These are phyloP conservation scores for Malthinus seriepunctatus DNA, from an alignment of 2,888 invertebrate genomes.

Conservation along the genomic window DNA sequence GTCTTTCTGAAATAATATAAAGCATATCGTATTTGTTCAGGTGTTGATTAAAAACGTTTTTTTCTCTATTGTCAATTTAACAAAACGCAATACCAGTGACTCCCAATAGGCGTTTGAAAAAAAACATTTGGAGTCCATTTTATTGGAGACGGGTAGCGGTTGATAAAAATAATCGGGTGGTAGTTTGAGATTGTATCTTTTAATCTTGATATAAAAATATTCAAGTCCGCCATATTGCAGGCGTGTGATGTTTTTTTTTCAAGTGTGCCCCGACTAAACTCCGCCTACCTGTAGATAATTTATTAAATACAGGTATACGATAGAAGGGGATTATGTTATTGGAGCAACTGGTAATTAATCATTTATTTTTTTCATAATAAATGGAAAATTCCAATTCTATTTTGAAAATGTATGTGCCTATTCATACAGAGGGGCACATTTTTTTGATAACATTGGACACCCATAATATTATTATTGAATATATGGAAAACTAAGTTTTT, in stretches of 20 bases:
- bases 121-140: neutral
- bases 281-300: conserved; percentile 47
- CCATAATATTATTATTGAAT: too few species aligned
- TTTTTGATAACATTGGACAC: too few species aligned
- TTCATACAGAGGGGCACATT: too few species aligned
- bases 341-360: neutral
- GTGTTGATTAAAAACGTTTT: conserved; percentile 38
- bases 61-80: conserved; percentile 27
- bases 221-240: conserved; percentile 48
- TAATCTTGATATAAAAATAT: neutral
- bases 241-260: conserved; percentile 47
- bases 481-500: too few species aligned
- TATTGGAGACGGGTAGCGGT: neutral
- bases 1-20: conserved; percentile 24
- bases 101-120: conserved; percentile 15
- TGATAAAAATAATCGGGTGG: neutral
- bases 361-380: too few species aligned
- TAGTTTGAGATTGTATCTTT: conserved; percentile 4
- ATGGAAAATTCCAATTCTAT: too few species aligned
- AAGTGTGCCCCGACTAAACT: conserved; percentile 34
- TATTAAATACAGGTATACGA: conserved; percentile 39
- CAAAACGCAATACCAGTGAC: conserved; percentile 30
- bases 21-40: conserved; percentile 38
- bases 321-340: conserved; percentile 26
- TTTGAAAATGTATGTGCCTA: too few species aligned